Base-by-base conservation (phyloP, 2,797 vertebrate genomes). In the Tamandua tetradactyla region DNA sequence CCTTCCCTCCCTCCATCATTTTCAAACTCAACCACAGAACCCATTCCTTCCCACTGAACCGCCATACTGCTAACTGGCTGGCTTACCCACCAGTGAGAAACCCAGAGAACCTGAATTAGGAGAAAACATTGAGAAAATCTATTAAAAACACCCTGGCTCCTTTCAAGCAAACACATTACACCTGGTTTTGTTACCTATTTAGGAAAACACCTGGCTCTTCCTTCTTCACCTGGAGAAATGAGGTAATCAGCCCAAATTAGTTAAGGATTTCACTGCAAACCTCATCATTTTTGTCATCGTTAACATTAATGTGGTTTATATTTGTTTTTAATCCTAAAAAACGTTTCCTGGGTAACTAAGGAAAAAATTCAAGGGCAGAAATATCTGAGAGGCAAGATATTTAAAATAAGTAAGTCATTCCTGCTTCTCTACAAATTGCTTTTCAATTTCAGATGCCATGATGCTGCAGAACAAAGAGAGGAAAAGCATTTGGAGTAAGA, bases 281-380 rank as follows among this genome's bases (percentile, higher is more conserved):
- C 52, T 42, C 90, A 94, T 83, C 87, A 75, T 89, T 96, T 81
- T 92, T 78, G 74, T 3, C 25, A 52, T 80, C 82, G 71, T 95
- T 88, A 93, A 86, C 88, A 17, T 20, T 44, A 59, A 69, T 35
- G 52, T 37, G 76, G 52, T 79, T 37, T 90, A 40, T 78, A 80
- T 91, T 90, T 96, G 93, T 72, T 97, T 96, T 92, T 40, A 3
- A 30, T 69, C 37, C 71, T 64, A 85, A 76, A 94, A 94, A 79
- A 64, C 0, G 32, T 93, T 94, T 95, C 92, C 92, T 94, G 96
- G 95, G 93, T 95, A 96, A 96, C 94, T 61, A 90, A 95, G 94
- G 78, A 92, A 93, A 97, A 95, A 66, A 89, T 40, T 90, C 78
- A 78, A 89, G 76, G 78, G 68, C 74, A 78, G 89, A 92, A 94